phyloP scores from a whole-genome alignment of 2,888 invertebrate genomes.

The Sussaba pulchella region DNA sequence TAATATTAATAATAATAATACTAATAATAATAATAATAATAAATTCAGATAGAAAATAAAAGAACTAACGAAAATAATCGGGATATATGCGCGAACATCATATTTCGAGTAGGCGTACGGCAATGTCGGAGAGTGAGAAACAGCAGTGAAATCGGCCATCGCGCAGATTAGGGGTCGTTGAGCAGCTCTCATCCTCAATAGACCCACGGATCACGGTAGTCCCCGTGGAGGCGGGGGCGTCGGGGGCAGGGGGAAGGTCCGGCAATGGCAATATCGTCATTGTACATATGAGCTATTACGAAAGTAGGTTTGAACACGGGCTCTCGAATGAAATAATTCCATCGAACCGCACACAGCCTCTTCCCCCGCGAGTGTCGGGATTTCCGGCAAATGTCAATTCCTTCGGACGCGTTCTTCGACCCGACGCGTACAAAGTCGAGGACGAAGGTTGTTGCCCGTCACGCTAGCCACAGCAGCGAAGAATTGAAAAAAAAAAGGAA shows the following conservation, averaged over 20 bases:
- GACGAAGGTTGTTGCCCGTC: no score
- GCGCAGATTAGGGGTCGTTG: conserved; percentile 14
- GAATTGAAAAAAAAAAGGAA: no score
- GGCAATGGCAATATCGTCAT: neutral
- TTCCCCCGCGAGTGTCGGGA: neutral
- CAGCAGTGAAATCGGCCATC: neutral
- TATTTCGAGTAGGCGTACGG: neutral
- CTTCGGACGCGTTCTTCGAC: conserved; percentile 1
- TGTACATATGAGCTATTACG: neutral
- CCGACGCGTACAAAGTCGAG: no score
- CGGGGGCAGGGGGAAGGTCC: no score
- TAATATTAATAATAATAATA: no score
- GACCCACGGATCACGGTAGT: neutral
- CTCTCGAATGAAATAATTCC: conserved; percentile 18
- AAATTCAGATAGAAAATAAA: no score
- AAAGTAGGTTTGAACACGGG: conserved; percentile 15
- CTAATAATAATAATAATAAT: no score
- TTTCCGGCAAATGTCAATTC: conserved; percentile 1
- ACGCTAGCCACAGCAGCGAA: no score
- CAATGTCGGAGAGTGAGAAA: neutral
- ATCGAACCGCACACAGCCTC: neutral
- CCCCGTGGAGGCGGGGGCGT: neutral
- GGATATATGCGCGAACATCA: no score
- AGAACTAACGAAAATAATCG: no score
- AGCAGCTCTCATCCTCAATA: conserved; percentile 1